A percentile compares a stretch with the other conserved stretches of the same genome.
Evolutionary conservation across 2,888 invertebrate species (phyloP).

Genomic region (Pantelozetes paolii): DNA sequence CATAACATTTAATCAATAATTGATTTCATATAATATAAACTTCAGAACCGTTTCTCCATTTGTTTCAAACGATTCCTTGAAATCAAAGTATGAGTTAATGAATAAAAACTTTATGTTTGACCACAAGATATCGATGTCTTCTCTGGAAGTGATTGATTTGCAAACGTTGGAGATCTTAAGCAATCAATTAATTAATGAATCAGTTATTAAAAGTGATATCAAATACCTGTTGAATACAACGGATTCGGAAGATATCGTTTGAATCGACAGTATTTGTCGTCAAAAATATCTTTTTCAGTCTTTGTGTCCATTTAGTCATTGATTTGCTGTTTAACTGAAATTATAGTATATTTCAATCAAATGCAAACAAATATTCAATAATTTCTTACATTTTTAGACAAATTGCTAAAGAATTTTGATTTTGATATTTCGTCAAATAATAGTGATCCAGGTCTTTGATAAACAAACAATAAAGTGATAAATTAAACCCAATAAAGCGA

Average conservation of each 20-base stretch:
- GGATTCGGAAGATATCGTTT: slow-evolving; percentile 35
- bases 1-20: no score
- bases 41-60: background rate
- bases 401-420: slow-evolving; percentile 34
- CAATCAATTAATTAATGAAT: background rate
- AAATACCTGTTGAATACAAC: slow-evolving; percentile 41
- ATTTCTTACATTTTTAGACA: slow-evolving; percentile 34
- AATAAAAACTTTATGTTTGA: slow-evolving; percentile 34
- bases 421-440: slow-evolving; percentile 38
- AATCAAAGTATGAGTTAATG: slow-evolving; percentile 36
- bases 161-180: background rate
- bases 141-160: slow-evolving; percentile 31
- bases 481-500: background rate
- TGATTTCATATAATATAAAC: background rate
- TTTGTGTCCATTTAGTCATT: slow-evolving; percentile 29
- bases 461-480: background rate
- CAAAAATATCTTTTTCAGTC: slow-evolving; percentile 30
- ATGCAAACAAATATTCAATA: background rate
- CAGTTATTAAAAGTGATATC: background rate
- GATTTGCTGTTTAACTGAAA: slow-evolving; percentile 30
- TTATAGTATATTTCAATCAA: background rate
- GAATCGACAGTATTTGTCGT: slow-evolving; percentile 15
- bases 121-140: slow-evolving; percentile 30
- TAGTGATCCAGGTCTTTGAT: slow-evolving; percentile 39
- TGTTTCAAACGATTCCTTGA: background rate